Base-by-base conservation (phyloP, 2,797 vertebrate genomes). In the Rhyacichthys aspro region DNA sequence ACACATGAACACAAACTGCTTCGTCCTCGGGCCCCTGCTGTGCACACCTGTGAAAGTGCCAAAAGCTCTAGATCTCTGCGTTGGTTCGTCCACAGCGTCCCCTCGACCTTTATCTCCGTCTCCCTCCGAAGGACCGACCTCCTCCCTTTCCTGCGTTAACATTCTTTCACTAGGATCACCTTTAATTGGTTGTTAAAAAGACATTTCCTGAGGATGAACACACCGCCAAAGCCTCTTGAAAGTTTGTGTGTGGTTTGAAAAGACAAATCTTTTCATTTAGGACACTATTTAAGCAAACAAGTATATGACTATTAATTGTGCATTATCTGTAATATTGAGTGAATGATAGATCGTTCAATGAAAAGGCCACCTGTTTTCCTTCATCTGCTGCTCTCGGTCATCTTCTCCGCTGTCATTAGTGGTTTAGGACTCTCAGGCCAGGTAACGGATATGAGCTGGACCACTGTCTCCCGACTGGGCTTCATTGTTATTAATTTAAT, bases 131-230 rank as follows among this genome's bases (percentile, higher is more conserved):
- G 33, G 77, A 78, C 69, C 77, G 80, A 79, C 74, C 76, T 38
- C 52, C 54, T 38, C 60, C 38, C 49, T 78, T 71, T 56, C 74
- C 85, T 82, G 72, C 72, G 86, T 88, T 87, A 89, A 87, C 89
- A 89, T 88, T 88, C 82, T 79, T 82, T 63, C 28, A 69, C 84
- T 79, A 74, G 64, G 59, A 64, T 84, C 86, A 78, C 76, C 89
- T 78, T 89, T 85, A 84, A 86, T 76, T 90, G 87, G 68, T 87
- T 79, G 88, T 91, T 88, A 86, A 89, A 90, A 85, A 88, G 83
- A 88, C 79, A 82, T 90, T 92, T 91, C 86, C 90, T 90, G 73
- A 79, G 74, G 63, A 76, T 46, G 67, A 81, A 53, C 63, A 81
- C 81, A 76, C 84, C 83, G 78, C 86, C 82, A 70, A 71, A 65